Evolutionary conservation across 2,888 invertebrate species (phyloP).

Genomic region (Ornithoptera alexandrae): DNA sequence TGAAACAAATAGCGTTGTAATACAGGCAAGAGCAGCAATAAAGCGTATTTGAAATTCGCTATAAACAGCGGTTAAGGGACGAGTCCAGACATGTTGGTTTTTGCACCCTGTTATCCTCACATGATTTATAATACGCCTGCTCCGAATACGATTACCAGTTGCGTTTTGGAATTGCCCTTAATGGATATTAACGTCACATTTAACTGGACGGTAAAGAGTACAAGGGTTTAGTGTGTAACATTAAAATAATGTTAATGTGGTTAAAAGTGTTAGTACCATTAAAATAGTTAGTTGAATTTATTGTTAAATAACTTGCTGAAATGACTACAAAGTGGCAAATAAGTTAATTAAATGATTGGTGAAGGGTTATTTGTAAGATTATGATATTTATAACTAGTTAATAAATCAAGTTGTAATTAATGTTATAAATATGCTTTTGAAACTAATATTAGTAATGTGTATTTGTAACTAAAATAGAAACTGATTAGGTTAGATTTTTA

Average conservation of each 20-base stretch:
- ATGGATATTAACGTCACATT: constrained; percentile 76
- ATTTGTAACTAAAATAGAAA: not conserved
- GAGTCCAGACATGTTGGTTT: constrained; percentile 60
- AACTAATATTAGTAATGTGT: too few relatives aligned
- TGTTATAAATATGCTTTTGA: too few relatives aligned
- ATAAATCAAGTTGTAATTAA: too few relatives aligned
- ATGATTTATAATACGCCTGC: constrained; percentile 75
- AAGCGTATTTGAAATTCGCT: constrained; percentile 57
- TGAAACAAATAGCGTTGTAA: constrained; percentile 34
- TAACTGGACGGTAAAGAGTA: constrained; percentile 60
- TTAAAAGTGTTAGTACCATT: too few relatives aligned
- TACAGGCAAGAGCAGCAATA: constrained; percentile 55
- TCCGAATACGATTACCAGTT: constrained; percentile 53
- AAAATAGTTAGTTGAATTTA: too few relatives aligned
- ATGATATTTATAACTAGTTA: too few relatives aligned
- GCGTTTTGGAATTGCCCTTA: constrained; percentile 73
- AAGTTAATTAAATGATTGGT: too few relatives aligned
- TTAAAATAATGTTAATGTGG: too few relatives aligned
- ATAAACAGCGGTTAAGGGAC: constrained; percentile 67
- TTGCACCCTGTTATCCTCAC: constrained; percentile 66
- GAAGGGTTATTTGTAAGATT: too few relatives aligned
- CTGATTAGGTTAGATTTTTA: too few relatives aligned
- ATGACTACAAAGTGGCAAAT: too few relatives aligned
- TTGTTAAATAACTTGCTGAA: too few relatives aligned
- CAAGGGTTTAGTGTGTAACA: constrained; percentile 41